A percentile compares a stretch with the other conserved stretches of the same genome.
Evolutionary conservation across 2,888 invertebrate genomes (phyloP).

Genomic region (Dynastes hyllus): DNA sequence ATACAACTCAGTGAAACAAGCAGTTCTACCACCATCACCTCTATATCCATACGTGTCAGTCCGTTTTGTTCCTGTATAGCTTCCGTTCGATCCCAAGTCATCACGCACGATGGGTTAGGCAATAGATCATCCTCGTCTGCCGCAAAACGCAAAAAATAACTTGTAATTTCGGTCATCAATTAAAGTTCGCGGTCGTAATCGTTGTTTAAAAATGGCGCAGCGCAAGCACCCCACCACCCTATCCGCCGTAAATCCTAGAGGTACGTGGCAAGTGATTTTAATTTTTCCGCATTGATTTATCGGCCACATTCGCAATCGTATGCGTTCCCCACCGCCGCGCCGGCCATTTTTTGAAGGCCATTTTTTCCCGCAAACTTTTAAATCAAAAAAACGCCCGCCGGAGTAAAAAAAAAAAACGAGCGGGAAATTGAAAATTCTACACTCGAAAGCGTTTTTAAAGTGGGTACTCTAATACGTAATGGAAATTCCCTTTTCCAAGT

Average conservation of each 20-base stretch:
- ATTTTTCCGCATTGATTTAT: slow-evolving; percentile 51
- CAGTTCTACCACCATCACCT: too few species aligned
- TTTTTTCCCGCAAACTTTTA: too few species aligned
- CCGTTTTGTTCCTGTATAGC: background rate
- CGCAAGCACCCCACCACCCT: background rate
- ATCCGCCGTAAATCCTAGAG: slow-evolving; percentile 38
- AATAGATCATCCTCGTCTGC: slow-evolving; percentile 39
- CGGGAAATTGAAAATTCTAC: too few species aligned
- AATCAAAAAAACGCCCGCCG: too few species aligned
- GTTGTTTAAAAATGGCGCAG: slow-evolving; percentile 22
- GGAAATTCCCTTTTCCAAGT: too few species aligned
- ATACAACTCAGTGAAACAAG: too few species aligned
- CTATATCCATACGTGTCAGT: background rate
- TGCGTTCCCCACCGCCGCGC: too few species aligned
- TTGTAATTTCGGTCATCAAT: slow-evolving; percentile 50
- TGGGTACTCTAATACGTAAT: too few species aligned
- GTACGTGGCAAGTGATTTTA: slow-evolving; percentile 51
- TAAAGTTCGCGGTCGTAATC: slow-evolving; percentile 49
- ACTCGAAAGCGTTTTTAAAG: too few species aligned
- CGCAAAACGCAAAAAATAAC: slow-evolving; percentile 48
- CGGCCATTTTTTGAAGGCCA: too few species aligned
- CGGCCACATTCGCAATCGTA: slow-evolving; percentile 7
- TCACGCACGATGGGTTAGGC: slow-evolving; percentile 9
- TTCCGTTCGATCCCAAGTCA: background rate
- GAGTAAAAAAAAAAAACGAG: too few species aligned